Percentiles rank a stretch among this genome's conserved stretches.
Conservation (phyloP, 1,140 invertebrate genomes). For the Bombus superbus region DNA sequence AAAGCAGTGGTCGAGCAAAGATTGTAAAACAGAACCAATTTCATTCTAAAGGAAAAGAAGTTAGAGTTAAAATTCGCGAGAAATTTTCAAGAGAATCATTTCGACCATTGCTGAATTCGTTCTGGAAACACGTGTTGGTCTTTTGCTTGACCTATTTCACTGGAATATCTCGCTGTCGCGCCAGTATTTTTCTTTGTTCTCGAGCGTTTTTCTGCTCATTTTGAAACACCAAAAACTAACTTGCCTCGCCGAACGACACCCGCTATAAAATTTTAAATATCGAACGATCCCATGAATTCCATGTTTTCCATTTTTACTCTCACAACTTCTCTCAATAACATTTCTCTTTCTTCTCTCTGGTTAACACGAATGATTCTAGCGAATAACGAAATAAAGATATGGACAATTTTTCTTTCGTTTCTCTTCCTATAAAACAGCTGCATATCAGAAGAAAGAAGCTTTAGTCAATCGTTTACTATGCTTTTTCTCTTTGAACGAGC, state of each 20-base stretch:
- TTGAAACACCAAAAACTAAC: neutral
- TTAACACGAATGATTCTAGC: fast-evolving
- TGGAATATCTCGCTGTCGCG: too few species aligned
- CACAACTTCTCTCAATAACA: too few species aligned
- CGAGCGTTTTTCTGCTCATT: neutral
- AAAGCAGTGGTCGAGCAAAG: neutral
- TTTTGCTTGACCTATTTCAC: slow-evolving; percentile 12
- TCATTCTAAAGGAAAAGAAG: neutral
- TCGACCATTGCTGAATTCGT: neutral
- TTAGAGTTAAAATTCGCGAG: neutral
- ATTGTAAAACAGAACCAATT: neutral
- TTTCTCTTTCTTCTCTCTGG: too few species aligned
- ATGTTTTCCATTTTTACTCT: neutral
- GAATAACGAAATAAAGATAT: too few species aligned
- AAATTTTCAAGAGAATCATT: neutral
- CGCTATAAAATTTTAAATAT: neutral
- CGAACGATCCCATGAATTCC: too few species aligned
- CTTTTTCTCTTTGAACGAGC: too few species aligned
- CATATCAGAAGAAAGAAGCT: too few species aligned
- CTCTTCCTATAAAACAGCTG: too few species aligned
- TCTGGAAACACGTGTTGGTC: neutral
- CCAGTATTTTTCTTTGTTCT: neutral
- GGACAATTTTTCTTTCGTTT: too few species aligned
- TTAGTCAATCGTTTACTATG: too few species aligned
- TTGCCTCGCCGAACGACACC: neutral